Conservation (phyloP, 2,888 invertebrate genomes). For the Philereme transversata region DNA sequence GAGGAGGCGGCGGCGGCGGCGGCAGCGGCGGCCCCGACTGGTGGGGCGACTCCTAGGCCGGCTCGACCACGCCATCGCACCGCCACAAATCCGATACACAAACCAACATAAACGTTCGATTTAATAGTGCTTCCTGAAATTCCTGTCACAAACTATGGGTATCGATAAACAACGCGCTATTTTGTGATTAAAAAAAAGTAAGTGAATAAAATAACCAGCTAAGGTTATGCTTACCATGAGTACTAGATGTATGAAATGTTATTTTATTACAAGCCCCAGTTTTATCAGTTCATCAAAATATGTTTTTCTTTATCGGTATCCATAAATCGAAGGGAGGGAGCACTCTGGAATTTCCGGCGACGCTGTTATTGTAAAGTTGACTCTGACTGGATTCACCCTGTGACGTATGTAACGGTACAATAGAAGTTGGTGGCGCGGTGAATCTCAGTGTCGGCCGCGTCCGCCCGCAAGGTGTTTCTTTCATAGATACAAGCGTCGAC, state of each 20-base stretch:
- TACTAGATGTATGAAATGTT: conserved; percentile 20
- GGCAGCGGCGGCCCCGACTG: conserved; percentile 76
- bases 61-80: conserved; percentile 38
- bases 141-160: conserved; percentile 29
- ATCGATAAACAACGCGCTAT: conserved; percentile 16
- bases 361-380: conserved; percentile 43
- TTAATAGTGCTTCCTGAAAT: conserved; percentile 17
- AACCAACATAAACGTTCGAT: conserved; percentile 19
- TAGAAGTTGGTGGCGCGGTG: conserved; percentile 58
- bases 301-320: conserved; percentile 15
- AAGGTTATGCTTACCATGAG: conserved; percentile 10
- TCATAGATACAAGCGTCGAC: conserved; percentile 49
- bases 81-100: conserved; percentile 29
- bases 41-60: conserved; percentile 74
- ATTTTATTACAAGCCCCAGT: conserved; percentile 7
- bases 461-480: conserved; percentile 43
- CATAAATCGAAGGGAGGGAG: background rate
- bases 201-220: conserved; percentile 4
- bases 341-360: conserved; percentile 18
- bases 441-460: conserved; percentile 70
- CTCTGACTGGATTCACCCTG: conserved; percentile 73
- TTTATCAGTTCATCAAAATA: conserved; percentile 1
- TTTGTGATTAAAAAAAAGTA: conserved; percentile 14
- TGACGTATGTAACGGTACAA: conserved; percentile 48
- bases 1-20: conserved; percentile 76